Evolutionary conservation across 2,888 invertebrate species (phyloP), one percentile per base, ranked within the genome.

Genomic region (Xanthia togata): DNA sequence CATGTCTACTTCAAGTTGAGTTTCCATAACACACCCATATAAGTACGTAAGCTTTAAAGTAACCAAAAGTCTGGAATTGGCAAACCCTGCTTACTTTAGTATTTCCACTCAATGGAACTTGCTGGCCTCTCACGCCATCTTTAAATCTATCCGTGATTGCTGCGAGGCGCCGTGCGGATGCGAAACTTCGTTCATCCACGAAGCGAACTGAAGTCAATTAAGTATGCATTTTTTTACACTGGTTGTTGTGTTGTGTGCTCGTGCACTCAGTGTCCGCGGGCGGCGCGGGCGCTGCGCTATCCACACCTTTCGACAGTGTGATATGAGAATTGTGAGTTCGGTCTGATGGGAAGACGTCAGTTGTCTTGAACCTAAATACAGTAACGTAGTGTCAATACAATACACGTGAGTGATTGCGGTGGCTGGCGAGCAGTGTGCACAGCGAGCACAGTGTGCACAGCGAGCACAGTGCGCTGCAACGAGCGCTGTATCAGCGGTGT

Each of bases 401-500:
- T 35, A 44, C n/a, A 47, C 47, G 35, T 3, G 31, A 23, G 47
- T 17, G 44, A 14, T 60, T 9, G 76, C 35, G 23, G n/a, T 9
- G 23, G n/a, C n/a, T 20, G 76, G 35, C n/a, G 35, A 23, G 63
- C 47, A 26, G 26, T 17, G 31, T 31, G 31, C 2, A 31, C 31
- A n/a, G n/a, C n/a, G 57, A 6, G 20, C 76, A n/a, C 41, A n/a
- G n/a, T 9, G 38, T 8, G 38, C n/a, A n/a, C 65, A 23, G 65
- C 23, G 55, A 35, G 20, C 64, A 14, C 70, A 26, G 64, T 35
- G 70, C 68, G 70, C 71, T 72, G 62, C 73, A 35, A 9, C 67
- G 69, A 17, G 65, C 60, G 72, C 62, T 50, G 65, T 85, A 76
- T 71, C 59, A 44, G 57, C 70, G 44, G 12, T 71, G 86, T 70